Evolutionary conservation across 2,888 invertebrate genomes (phyloP), one percentile per base, ranked within the genome.

Genomic region (Hermaeophaga mercurialis): DNA sequence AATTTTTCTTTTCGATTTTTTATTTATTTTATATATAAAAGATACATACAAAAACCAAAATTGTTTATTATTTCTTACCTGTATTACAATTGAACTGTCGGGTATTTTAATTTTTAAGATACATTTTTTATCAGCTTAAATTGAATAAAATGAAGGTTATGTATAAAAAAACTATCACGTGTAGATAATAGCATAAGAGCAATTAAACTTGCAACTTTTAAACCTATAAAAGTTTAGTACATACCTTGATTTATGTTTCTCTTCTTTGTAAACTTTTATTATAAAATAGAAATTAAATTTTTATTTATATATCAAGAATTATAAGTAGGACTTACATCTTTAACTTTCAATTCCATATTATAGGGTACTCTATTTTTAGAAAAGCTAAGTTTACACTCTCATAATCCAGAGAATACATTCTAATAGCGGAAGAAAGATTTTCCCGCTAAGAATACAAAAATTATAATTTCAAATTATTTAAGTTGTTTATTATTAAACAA

Each of bases 281-380:
- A 8, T 26, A 26, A 3, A 3, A 26, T 7, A 26, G 9, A 26
- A 7, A 26, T 26, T 22, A 5, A 22, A 3, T 22, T 26, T 26
- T 26, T 9, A 26, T 26, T 26, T 7, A 4, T 26, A 26, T 26
- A 26, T 8, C 5, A 26, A 26, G 5, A 26, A 26, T 26, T 26
- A 8, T 8, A 26, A 26, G 5, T 8, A 8, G 26, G 9, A 26
- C 26, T 8, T 26, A 26, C 26, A 26, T 7, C 26, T 22, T 22
- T 22, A 22, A 9, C 36, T 9, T 36, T 7, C 15, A 36, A 15
- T 36, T 39, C 19, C 19, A 36, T 18, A 18, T 39, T 39, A 39
- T 39, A 39, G 19, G 19, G n/a, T n/a, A 19, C 3, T 18, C 39
- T 39, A 39, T 39, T 18, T 39, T 18, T 19, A 18, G 19, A 39